Evolutionary conservation across 1,140 invertebrate species (phyloP), one percentile per base, ranked within the genome.

Genomic region (Drosophila pruinosa): DNA sequence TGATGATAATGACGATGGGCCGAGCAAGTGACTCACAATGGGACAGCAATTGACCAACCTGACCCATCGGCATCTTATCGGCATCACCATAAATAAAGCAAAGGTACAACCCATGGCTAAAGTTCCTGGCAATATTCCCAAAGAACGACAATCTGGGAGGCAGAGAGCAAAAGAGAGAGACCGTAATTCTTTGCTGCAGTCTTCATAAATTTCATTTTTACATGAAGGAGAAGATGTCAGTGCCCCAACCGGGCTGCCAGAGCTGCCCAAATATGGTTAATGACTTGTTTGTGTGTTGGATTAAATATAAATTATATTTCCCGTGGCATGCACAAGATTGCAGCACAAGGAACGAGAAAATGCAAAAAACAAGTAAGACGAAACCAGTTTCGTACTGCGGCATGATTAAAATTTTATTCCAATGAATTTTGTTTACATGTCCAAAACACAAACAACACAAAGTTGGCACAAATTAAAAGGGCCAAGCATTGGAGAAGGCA

Each of bases 291-390:
- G 81, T 85, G 80, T 64, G 73, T 57, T 81, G 81, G 81, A 88
- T 74, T 81, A 74, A 81, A 81, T 81, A 85, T 85, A 85, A 85
- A 86, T 85, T 85, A 85, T 88, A 86, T 86, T 85, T 75, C 63
- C 65, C 67, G 54, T 59, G 24, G 45, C 53, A 31, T 26, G 52
- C 36, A n/a, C 19, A 22, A 57, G 43, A 61, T 62, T 43, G 45
- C 38, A 41, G 14, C 3, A 24, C 26, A 8, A 31, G 3, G 28
- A 47, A 8, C 8, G 10, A 15, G 38, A 65, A 65, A 34, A 34
- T 48, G 47, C 21, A 26, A 22, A 68, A 54, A 21, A 38, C 24
- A 47, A 12, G 26, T 4, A 5, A 63, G 54, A 41, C 36, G 21
- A 52, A 71, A 71, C 80, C 43, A 28, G 81, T 77, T 76, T 48